Base-by-base conservation (phyloP, 2,797 vertebrate species). In the Luscinia luscinia region DNA sequence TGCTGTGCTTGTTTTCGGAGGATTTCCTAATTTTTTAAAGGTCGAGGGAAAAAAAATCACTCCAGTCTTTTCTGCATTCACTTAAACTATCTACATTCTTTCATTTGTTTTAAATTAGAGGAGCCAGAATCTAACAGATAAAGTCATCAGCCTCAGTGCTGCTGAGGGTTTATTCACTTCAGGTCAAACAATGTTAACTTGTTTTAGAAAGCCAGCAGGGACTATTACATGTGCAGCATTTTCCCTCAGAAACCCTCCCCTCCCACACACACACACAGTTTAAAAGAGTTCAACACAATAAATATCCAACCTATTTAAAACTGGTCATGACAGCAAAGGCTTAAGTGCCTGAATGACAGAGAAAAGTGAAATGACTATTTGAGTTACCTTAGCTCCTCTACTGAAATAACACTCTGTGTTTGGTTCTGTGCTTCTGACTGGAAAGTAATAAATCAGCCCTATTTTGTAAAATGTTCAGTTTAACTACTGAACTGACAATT, bases 101-200 rank as follows among this genome's bases (percentile, higher is more conserved):
- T 91, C 82, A 91, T 92, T 96, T 95, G 94, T 93, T 96, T 97
- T 90, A 94, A 92, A 96, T 96, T 96, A 96, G 69, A 78, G 84
- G 76, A 95, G 82, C 89, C 82, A 69, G 66, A 78, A 88, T 83
- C 79, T 96, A 93, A 90, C 62, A 91, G 93, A 95, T 95, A 97
- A 87, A 96, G 95, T 94, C 94, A 95, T 90, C 94, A 24, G 79
- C 55, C 67, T 88, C 87, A 64, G 80, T 92, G 92, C 70, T 96
- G 87, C 83, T 93, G 82, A 73, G 84, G n/a, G 32, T 94, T 94
- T 93, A 74, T 91, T 96, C 95, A 76, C 51, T 91, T 93, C 41
- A 95, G 91, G 89, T 94, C 87, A 94, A 95, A 97, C 87, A 95
- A 94, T 79, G 89, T 91, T 95, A 94, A 84, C 91, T 94, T 94